Conservation (phyloP, 2,797 vertebrate genomes). For the Hoplostethus mediterraneus region DNA sequence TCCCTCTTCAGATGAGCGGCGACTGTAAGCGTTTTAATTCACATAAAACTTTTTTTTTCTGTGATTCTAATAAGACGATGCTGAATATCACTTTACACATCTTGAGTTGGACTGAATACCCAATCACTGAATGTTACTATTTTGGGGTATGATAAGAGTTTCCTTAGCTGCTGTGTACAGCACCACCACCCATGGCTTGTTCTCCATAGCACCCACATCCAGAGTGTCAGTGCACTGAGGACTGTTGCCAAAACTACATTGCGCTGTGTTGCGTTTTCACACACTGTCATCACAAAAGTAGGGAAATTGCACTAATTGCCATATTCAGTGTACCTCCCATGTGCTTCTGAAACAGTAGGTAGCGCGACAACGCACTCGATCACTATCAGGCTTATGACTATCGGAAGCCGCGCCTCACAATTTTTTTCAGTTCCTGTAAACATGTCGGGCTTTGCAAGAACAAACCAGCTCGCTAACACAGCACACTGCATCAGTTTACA, state of each 20-base stretch:
- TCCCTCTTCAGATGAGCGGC: conserved; percentile 41
- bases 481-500: no score
- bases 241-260: neutral
- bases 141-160: neutral
- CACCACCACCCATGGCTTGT: neutral
- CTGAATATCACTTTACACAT: neutral
- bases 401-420: no score
- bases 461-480: no score
- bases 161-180: neutral
- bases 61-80: neutral
- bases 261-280: neutral
- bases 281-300: neutral
- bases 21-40: conserved; percentile 38
- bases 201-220: neutral
- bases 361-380: conserved; percentile 6
- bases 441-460: no score
- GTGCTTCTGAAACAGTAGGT: neutral
- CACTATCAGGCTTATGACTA: no score
- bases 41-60: neutral
- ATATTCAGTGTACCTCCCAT: neutral
- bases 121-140: neutral
- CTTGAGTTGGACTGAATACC: conserved; percentile 7
- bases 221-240: neutral
- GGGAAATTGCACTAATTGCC: conserved; percentile 4
- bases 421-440: no score